Conservation (phyloP, 2,888 invertebrate species). For the Zaprionus bogoriensis region DNA sequence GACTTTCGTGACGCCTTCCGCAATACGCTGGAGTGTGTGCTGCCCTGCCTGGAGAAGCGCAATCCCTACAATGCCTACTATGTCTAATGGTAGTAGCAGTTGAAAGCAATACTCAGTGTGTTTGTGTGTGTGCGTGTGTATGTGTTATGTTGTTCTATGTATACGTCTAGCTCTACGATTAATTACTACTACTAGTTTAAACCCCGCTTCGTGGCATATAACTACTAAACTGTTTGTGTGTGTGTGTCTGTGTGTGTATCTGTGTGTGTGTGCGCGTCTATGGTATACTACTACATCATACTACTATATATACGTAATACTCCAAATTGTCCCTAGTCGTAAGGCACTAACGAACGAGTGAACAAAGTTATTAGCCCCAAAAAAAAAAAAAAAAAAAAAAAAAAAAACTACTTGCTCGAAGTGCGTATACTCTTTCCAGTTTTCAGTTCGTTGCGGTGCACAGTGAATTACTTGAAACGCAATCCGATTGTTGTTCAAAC, state of each 20-base stretch:
- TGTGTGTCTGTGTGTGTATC: constrained; percentile 27
- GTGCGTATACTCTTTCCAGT: constrained; percentile 39
- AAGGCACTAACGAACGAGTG: too few species aligned
- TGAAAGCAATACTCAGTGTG: constrained; percentile 70
- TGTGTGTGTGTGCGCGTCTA: constrained; percentile 29
- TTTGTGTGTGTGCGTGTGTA: constrained; percentile 38
- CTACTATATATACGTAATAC: constrained; percentile 46
- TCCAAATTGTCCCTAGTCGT: constrained; percentile 32
- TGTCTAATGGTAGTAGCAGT: constrained; percentile 71
- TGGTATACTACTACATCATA: too few species aligned
- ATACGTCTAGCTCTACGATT: constrained; percentile 46
- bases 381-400: too few species aligned
- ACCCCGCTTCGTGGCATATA: too few species aligned
- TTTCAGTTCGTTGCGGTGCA: background rate
- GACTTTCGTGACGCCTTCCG: constrained; percentile 98
- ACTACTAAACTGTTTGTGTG: constrained; percentile 4
- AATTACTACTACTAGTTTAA: constrained; percentile 25
- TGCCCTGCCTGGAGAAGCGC: constrained; percentile 88
- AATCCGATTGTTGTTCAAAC: constrained; percentile 14
- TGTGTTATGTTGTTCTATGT: constrained; percentile 8
- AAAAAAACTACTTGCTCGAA: constrained; percentile 24
- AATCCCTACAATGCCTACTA: constrained; percentile 83
- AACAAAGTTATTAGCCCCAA: too few species aligned
- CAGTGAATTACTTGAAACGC: background rate
- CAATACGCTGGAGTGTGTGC: constrained; percentile 92